Base-by-base conservation (phyloP, 2,113 vertebrate genomes). In the Holacanthus passer region DNA sequence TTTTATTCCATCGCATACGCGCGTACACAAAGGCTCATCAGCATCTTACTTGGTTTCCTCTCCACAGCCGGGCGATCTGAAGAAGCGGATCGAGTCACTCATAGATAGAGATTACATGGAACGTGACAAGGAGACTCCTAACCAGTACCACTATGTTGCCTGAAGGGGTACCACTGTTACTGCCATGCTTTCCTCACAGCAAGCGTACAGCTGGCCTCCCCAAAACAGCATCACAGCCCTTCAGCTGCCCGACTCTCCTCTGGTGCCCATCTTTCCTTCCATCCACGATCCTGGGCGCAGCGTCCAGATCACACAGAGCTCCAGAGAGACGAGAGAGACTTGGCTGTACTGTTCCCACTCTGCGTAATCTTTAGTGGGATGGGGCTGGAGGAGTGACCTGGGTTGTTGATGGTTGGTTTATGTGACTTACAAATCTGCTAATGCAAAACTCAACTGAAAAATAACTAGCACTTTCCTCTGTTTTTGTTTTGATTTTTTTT, bases 101-200 rank as follows among this genome's bases (percentile, higher is more conserved):
- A 99, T 99, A 88, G 98, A 99, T 89, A 96, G 98, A 95, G 97
- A 99, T 95, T 99, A 98, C 91, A 99, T 99, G 98, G 97, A 99
- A 84, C 95, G 97, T 60, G 97, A 99, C 91, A 98, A 97, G 93
- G 98, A 99, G 93, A 99, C 95, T 77, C 96, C 98, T 0, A 99
- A 98, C 89, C 98, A 99, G 93, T 99, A 99, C 94, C 97, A 98
- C 93, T 99, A 99, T 43, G 97, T 99, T 94, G 98, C 97, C 82
- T 99, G 95, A 98, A 47, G 80, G 77, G 80, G 58, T 4, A 11
- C 58, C 20, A n/a, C 81, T 87, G 79, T 77, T 70, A 41, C 70
- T 8, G 77, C 81, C 65, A 77, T 75, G 84, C 86, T 86, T 85
- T 83, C 65, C 68, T 83, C 85, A 87, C 79, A 79, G 87, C 84